Conservation (phyloP, 2,797 vertebrate genomes). For the Alectoris magna region DNA sequence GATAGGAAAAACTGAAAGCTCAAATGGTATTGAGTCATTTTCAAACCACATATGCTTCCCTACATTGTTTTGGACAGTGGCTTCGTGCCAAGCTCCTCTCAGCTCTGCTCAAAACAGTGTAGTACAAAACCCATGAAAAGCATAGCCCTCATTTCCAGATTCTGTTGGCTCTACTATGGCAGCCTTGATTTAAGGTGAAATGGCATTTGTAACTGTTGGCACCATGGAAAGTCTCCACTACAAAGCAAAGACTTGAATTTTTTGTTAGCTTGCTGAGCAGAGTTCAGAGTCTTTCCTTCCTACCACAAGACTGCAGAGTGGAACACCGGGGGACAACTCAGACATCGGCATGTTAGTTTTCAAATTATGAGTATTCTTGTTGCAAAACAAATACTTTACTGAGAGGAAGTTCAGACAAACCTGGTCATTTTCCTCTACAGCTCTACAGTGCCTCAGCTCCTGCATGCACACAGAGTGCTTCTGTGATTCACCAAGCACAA, state of each 20-base stretch:
- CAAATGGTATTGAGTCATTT: constrained; percentile 38
- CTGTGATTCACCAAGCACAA: not conserved
- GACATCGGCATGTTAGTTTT: not conserved
- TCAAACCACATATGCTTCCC: constrained; percentile 51
- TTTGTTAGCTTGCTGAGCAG: not conserved
- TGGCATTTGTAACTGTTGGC: not conserved
- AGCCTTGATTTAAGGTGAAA: not conserved
- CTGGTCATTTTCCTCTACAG: not conserved
- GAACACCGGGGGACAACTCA: constrained; percentile 9
- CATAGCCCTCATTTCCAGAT: not conserved
- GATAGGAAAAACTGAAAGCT: constrained; percentile 63
- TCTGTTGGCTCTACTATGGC: not conserved
- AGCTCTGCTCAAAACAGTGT: not conserved
- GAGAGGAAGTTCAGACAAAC: not conserved
- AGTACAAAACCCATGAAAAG: not conserved
- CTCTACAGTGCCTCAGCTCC: not conserved
- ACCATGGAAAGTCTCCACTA: not conserved
- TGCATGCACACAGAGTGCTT: accelerated
- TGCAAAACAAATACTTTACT: not conserved
- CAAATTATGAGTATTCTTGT: not conserved
- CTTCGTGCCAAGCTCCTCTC: constrained; percentile 22
- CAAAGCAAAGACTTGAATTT: not conserved
- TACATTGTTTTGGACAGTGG: constrained; percentile 56
- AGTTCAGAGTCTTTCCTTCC: not conserved
- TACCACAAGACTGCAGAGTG: not conserved